Base-by-base conservation (phyloP, 2,113 vertebrate genomes). In the Myiozetetes cayanensis region DNA sequence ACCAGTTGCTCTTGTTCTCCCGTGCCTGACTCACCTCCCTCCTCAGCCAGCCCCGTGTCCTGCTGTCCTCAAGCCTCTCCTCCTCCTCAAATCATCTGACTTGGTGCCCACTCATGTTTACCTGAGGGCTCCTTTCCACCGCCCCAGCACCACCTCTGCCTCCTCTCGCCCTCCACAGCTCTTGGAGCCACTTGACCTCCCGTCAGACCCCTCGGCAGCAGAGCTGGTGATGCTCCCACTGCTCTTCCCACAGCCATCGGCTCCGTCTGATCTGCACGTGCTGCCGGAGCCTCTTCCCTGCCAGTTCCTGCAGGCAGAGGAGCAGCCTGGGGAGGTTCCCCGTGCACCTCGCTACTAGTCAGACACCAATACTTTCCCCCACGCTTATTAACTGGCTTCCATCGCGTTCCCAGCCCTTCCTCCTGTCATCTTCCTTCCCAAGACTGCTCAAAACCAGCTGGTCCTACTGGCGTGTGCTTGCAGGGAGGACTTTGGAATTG, bases 1-100 rank as follows among this genome's bases (percentile, higher is more conserved):
- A 88, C 93, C 90, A 93, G 93, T 67, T 86, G 85, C 89, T 93
- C 93, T 65, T 65, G 96, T 87, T 95, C 74, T 94, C 31, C 74
- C 53, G 56, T 55, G 72, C 43, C 89, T 95, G 93, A 94, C 56
- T 96, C 96, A 96, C 49, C 75, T 35, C 55, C 2, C 33, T 85
- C 80, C 39, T 43, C 31, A 72, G 91, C 81, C 86, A 85, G 63
- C 41, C 59, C 12, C 7, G n/a, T 91, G 90, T 80, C 90, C 87
- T 82, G 78, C 74, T 82, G 12, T 53, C 78, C 91, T 53, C 80
- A 52, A 44, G n/a, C 53, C 44, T 43, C 76, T 94, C 65, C 39
- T 94, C 65, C 39, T 44, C 49, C 76, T 84, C 66, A 1, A 37
- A 65, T 86, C 91, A 94, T 21, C 67, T 90, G 59, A 85, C 58